Evolutionary conservation across 2,113 vertebrate genomes (phyloP).

Genomic region (Phalacrocorax carbo): DNA sequence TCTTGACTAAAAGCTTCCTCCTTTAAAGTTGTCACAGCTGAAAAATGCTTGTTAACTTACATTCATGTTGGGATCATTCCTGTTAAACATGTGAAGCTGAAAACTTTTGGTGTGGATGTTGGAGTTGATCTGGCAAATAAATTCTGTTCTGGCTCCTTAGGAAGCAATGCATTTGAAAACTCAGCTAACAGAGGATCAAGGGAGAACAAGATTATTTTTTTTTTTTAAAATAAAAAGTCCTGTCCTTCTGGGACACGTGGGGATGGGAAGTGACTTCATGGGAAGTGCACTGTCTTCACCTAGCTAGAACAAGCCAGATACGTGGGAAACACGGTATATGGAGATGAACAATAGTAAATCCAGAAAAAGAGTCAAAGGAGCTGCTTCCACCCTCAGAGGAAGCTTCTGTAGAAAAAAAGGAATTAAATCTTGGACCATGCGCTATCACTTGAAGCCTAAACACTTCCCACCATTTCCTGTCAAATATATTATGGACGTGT

Average conservation of each 20-base stretch:
- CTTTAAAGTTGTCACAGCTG: not conserved
- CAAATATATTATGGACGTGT: not conserved
- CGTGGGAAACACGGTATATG: not conserved
- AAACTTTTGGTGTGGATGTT: not conserved
- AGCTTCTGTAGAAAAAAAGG: not conserved
- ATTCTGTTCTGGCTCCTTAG: not conserved
- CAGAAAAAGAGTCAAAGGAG: not conserved
- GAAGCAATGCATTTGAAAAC: not conserved
- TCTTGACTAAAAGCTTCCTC: not conserved
- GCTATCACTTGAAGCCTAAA: not conserved
- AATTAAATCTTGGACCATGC: not conserved
- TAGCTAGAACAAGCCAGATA: not conserved
- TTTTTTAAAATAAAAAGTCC: not conserved
- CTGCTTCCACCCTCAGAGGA: not conserved
- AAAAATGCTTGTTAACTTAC: not conserved
- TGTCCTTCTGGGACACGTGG: fast-evolving
- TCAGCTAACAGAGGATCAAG: not conserved
- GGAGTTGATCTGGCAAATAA: not conserved
- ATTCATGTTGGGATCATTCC: not conserved
- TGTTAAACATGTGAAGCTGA: not conserved
- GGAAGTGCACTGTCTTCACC: not conserved
- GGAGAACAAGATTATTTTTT: not conserved
- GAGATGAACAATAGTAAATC: not conserved
- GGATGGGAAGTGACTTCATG: not conserved
- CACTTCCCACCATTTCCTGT: not conserved